Base-by-base conservation (phyloP, 2,797 vertebrate genomes). In the Megaceryle alcyon region DNA sequence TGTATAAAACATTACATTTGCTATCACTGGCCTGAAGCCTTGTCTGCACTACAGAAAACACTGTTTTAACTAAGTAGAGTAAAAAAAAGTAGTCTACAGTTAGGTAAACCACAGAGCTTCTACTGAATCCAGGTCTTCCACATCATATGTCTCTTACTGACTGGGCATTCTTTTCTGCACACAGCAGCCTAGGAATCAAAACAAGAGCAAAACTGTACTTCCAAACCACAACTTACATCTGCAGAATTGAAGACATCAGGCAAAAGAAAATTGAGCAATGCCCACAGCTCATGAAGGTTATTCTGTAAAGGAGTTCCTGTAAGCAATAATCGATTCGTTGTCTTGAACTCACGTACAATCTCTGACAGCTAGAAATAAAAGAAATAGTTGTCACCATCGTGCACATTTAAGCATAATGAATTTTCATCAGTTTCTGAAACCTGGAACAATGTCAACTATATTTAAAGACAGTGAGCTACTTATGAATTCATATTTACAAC, bases 201-300 rank as follows among this genome's bases (percentile, higher is more conserved):
- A 13, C 4, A 73, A 66, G 28, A 70, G 29, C 3, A 56, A 59
- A 26, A 35, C 18, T 54, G 43, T 53, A 69, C 17, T 51, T 75
- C 21, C 31, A 80, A 46, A 53, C n/a, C 51, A 86, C 79, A 95
- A 98, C 98, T 98, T 97, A 99, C 99, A 77, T 98, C 98, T 95
- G 99, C 98, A 90, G 99, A 99, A 98, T 99, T 98, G 96, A 99
- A 99, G 92, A 99, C 99, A 95, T 99, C 98, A 25, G 99, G 98
- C 91, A 99, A 95, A 73, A 99, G 98, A 93, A 99, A 99, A 97
- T 99, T 99, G 77, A 99, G 98, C 77, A 99, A 98, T 25, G 98
- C 98, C 99, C 99, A 99, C 71, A 99, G 98, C 96, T 99, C 99
- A 2, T 99, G 99, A 20, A 99, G 98, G 89, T 99, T 99, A 95